Evolutionary conservation across 2,888 invertebrate species (phyloP), one percentile per base, ranked within the genome.

Genomic region (Leptopterna dolabrata): DNA sequence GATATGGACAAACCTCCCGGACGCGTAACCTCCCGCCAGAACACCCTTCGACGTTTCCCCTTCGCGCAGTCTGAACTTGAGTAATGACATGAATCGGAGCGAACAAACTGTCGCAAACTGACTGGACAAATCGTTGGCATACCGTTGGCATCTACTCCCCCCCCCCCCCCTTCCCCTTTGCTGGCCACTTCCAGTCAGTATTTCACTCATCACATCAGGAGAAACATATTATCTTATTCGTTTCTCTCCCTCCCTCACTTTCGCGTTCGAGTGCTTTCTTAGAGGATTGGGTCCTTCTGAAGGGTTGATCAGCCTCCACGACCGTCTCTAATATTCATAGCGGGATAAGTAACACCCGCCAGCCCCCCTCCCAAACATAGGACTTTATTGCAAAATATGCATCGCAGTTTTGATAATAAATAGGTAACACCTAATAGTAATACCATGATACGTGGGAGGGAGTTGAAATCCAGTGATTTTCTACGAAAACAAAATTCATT

Each of bases 61-160:
- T 19, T 36, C 19, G 63, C 43, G 30, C 36, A n/a, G 83, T 83
- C 70, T 73, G 55, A 73, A 85, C 85, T 85, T 85, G 85, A 85
- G 85, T 85, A 85, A 85, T 85, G 85, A 85, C 85, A 85, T 85
- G 85, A 63, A 85, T 85, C 47, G 45, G 36, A 47, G 85, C 85
- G 85, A 73, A 85, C 85, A 85, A 85, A 85, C 85, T 85, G 85
- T 85, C 85, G 85, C 85, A 85, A 85, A 85, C 85, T 76, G 85
- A 85, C 85, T 76, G 76, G 85, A 85, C 85, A 85, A 85, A 85
- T 85, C 85, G 85, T 51, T 76, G 16, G 27, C 85, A 85, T 85
- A 85, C 73, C 85, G 63, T 24, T 4, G 0, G 0, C 70, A 3
- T 9, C 2, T 24, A 70, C 63, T 13, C 11, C 63, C 55, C 82